Conservation (phyloP, 2,888 invertebrate species). For the Acanthosepion pharaonis region DNA sequence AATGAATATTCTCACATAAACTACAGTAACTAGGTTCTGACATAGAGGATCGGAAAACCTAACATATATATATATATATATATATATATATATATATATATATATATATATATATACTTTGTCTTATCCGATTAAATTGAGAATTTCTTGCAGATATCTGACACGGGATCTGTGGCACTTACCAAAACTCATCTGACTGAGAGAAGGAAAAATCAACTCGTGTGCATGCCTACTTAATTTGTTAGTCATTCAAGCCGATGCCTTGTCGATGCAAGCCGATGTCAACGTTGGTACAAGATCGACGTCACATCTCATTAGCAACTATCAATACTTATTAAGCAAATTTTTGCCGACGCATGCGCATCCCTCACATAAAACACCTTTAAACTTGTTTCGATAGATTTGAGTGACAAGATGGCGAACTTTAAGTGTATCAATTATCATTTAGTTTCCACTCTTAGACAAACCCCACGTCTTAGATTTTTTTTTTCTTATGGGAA, state of each 20-base stretch:
- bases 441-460: not conserved
- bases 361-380: not conserved
- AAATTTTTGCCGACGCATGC: not conserved
- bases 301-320: not conserved
- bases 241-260: not conserved
- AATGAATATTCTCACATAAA: too few species aligned
- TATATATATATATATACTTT: too few species aligned
- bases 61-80: too few species aligned
- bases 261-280: not conserved
- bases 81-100: too few species aligned
- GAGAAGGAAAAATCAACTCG: not conserved
- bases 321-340: not conserved
- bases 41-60: too few species aligned
- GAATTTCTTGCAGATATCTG: too few species aligned
- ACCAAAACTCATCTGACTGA: not conserved
- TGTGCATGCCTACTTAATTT: not conserved
- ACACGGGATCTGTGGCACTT: too few species aligned
- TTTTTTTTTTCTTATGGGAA: not conserved
- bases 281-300: not conserved
- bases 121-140: too few species aligned
- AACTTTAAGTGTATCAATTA: not conserved
- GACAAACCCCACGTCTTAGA: not conserved
- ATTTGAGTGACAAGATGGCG: conserved; percentile 33
- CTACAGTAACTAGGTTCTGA: too few species aligned
- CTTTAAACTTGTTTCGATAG: not conserved